Evolutionary conservation across 2,113 vertebrate genomes (phyloP), one percentile per base, ranked within the genome.

Genomic region (Prunella fulvescens): DNA sequence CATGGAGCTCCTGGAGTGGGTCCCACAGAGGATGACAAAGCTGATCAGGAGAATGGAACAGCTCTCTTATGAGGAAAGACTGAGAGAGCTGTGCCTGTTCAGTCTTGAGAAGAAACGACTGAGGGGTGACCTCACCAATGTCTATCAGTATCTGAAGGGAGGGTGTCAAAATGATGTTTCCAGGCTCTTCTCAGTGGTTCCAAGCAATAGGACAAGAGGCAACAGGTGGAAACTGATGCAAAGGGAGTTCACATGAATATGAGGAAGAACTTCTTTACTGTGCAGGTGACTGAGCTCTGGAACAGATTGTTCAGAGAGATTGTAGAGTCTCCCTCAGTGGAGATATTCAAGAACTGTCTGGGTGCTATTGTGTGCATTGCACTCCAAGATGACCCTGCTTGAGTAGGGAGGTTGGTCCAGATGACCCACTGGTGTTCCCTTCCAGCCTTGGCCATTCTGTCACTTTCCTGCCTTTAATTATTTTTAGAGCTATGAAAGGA

Each of bases 151-250:
- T 50, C 58, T 57, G 58, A 31, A 42, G 20, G 37, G 76, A 50
- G 0, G 10, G 26, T 42, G 42, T 7, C 9, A 14, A 42, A 0
- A 57, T 20, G 20, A 31, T 0, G n/a, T 3, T 25, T 9, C 35
- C 5, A 2, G 22, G 35, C 20, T 42, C 19, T 56, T 10, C n/a
- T 47, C 5, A 5, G 19, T 53, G 18, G 12, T 81, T 2, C 35
- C 12, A 31, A 57, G 44, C 22, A 72, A 1, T 6, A 44, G 37
- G 26, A 44, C 26, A 33, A 42, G 42, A 57, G 26, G 22, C 14
- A 22, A 2, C 1, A 1, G 20, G 14, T 8, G 22, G 42, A 73
- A 44, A 44, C 8, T 51, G 26, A 39, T 37, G 51, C 28, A 24
- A 2, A 10, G 22, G 31, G 2, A 51, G 18, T 37, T 73, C 8